Evolutionary conservation across 2,797 vertebrate genomes (phyloP).

Genomic region (Enteromius radiatus): DNA sequence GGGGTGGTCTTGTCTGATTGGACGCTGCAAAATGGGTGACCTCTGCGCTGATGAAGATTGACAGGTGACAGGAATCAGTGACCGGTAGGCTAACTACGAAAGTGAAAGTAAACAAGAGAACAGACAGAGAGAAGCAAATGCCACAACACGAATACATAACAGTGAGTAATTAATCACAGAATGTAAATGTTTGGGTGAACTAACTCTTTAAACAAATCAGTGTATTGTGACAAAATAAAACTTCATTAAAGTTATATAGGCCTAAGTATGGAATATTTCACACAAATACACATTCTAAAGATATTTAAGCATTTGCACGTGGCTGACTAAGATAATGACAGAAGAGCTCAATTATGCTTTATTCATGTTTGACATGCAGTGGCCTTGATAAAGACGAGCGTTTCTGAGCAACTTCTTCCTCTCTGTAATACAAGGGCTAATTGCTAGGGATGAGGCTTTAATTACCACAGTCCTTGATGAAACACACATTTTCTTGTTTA

Average conservation of each 20-base stretch:
- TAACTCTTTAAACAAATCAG: not conserved
- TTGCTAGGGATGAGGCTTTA: conserved; percentile 38
- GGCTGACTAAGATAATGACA: not conserved
- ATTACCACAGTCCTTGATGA: conserved; percentile 41
- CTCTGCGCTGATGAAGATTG: no score
- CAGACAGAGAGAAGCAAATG: no score
- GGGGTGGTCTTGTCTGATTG: no score
- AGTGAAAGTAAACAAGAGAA: no score
- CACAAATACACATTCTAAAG: not conserved
- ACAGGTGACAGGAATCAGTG: no score
- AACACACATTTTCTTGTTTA: conserved; percentile 27
- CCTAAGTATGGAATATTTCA: not conserved
- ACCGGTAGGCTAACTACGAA: no score
- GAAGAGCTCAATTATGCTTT: not conserved
- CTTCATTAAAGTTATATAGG: not conserved
- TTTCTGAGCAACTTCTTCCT: conserved; percentile 28
- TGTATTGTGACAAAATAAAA: not conserved
- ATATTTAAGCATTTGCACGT: not conserved
- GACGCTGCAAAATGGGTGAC: no score
- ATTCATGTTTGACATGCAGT: conserved; percentile 30
- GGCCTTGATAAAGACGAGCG: conserved; percentile 8
- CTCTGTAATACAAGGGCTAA: conserved; percentile 13
- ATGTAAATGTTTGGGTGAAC: no score
- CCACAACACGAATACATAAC: no score
- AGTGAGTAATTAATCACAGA: no score